Base-by-base conservation (phyloP, 2,888 invertebrate genomes). In the Thymelicus lineola region DNA sequence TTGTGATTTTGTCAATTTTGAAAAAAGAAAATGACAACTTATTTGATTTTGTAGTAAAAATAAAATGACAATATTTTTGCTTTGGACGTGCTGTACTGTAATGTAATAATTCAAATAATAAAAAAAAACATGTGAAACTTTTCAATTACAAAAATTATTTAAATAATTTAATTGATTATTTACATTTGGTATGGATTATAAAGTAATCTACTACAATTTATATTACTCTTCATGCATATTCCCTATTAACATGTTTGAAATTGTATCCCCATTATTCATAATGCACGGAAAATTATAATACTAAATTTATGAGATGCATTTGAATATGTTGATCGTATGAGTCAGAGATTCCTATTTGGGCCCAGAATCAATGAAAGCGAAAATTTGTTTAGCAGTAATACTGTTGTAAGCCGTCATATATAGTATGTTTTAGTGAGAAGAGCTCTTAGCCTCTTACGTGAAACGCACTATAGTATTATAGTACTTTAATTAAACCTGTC, bases 171-270 rank as follows among this genome's bases (percentile, higher is more conserved):
- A 50, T 50, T 50, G 17, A 50, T 15, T 50, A 50, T 46, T n/a
- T 6, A 4, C 4, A 46, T 46, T n/a, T n/a, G 53, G 17, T 50
- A 17, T 17, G 50, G 9, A 20, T 53, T 53, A 53, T 12, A 28
- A 53, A 20, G 53, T 20, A 20, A 53, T 6, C 10, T 53, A 53
- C 20, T 53, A 10, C 12, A 53, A 53, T 53, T 53, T 17, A 53
- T 53, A 7, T 53, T 53, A 4, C 12, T 53, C 20, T 15, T 53
- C 53, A 53, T 53, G 53, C 53, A 53, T 53, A 53, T 53, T 53
- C 53, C 53, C 53, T 53, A n/a, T 53, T 17, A n/a, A 46, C 12
- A 50, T 12, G 46, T 17, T 17, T 50, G 48, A 50, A 6, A 42
- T 12, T 42, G 9, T 42, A 42, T 9, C 42, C 42, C 42, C 42